phyloP scores from a whole-genome alignment of 2,888 invertebrate genomes.

The Coronaproctus castanopsis region DNA sequence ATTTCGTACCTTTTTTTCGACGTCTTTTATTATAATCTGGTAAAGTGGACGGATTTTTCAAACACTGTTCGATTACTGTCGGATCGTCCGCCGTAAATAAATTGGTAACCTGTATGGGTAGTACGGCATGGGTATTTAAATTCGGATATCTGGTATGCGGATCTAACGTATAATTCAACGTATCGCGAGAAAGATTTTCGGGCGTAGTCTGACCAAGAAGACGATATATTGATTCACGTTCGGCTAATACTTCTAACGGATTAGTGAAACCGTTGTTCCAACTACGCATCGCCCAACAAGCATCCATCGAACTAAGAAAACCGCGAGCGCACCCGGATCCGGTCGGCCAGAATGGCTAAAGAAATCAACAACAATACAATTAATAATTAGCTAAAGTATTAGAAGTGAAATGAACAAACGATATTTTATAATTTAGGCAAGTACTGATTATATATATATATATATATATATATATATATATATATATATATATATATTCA shows the following conservation, averaged over 20 bases:
- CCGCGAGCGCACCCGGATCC: slow-evolving; percentile 96
- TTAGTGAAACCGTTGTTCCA: slow-evolving; percentile 51
- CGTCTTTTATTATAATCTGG: slow-evolving; percentile 43
- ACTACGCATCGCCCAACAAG: slow-evolving; percentile 79
- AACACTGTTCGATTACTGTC: slow-evolving; percentile 31
- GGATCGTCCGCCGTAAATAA: slow-evolving; percentile 53
- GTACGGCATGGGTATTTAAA: slow-evolving; percentile 34
- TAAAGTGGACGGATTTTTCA: slow-evolving; percentile 29
- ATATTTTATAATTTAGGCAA: no score
- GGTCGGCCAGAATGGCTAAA: slow-evolving; percentile 90
- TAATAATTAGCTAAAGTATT: not conserved
- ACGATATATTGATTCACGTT: slow-evolving; percentile 83
- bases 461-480: no score
- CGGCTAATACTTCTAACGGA: slow-evolving; percentile 70
- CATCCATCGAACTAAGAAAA: slow-evolving; percentile 85
- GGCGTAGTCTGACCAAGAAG: slow-evolving; percentile 85
- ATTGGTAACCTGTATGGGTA: slow-evolving; percentile 51
- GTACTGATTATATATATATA: no score
- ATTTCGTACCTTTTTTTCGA: slow-evolving; percentile 38
- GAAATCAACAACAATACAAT: slow-evolving; percentile 18
- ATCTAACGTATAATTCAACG: slow-evolving; percentile 65
- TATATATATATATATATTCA: no score
- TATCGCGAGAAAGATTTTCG: slow-evolving; percentile 80
- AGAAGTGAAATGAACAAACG: no score
- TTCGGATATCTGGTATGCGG: slow-evolving; percentile 41